A percentile compares a stretch with the other conserved stretches of the same genome.
These are phyloP conservation scores for Zoanthus solanderi DNA, from an alignment of 92 coral and sea anemone species.

Conservation along the genomic window DNA sequence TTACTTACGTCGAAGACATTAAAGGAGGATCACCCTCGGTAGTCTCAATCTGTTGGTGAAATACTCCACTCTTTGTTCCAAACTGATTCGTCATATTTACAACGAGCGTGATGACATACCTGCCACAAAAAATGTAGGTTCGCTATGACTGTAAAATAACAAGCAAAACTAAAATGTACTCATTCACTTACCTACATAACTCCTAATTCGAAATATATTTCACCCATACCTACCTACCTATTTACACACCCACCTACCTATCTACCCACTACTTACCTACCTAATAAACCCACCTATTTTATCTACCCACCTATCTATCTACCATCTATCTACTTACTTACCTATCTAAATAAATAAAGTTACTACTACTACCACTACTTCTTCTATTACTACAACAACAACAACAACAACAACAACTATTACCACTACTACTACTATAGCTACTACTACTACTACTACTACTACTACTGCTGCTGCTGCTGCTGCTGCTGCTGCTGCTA, in stretches of 20 bases:
- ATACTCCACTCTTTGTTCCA: slow-evolving; percentile 54
- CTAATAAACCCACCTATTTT: background rate
- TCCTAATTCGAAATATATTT: too few relatives aligned
- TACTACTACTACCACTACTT: too few relatives aligned
- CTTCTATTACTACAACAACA: too few relatives aligned
- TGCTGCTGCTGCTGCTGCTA: too few relatives aligned
- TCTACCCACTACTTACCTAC: background rate
- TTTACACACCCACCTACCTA: background rate
- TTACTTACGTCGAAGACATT: slow-evolving; percentile 46
- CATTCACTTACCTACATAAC: background rate
- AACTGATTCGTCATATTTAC: slow-evolving; percentile 64
- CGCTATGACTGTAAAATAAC: too few relatives aligned
- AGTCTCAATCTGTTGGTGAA: slow-evolving; percentile 57
- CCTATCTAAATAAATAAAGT: too few relatives aligned
- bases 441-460: too few relatives aligned
- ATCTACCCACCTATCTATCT: background rate
- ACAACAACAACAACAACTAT: too few relatives aligned
- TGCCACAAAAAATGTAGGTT: background rate
- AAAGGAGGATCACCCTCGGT: slow-evolving; percentile 75
- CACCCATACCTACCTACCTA: background rate
- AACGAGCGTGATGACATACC: slow-evolving; percentile 74
- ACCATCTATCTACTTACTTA: background rate
- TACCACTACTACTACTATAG: too few relatives aligned
- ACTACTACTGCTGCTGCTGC: too few relatives aligned
- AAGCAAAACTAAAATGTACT: background rate